Conservation (phyloP, 2,888 invertebrate species). For the Stenotaenia linearis region DNA sequence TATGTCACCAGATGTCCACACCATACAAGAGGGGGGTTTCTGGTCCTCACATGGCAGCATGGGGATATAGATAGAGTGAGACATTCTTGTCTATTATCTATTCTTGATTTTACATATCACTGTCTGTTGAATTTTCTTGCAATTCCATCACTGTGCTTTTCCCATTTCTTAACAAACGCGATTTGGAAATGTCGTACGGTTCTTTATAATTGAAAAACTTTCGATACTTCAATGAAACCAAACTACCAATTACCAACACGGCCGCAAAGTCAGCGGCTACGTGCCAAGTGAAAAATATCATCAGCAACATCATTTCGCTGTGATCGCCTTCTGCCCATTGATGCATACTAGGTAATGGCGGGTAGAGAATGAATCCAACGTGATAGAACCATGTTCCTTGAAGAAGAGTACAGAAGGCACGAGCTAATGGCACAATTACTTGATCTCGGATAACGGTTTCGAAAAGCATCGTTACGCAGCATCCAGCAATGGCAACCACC, state of each 20-base stretch:
- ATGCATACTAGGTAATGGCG: constrained; percentile 43
- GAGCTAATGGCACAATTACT: constrained; percentile 45
- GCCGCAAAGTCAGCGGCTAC: constrained; percentile 32
- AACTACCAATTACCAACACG: constrained; percentile 29
- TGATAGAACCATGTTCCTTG: constrained; percentile 55
- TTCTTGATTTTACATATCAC: too few species aligned
- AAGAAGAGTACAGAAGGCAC: constrained; percentile 48
- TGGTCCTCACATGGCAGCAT: too few species aligned
- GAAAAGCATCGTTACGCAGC: constrained; percentile 43
- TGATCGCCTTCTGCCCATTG: constrained; percentile 47
- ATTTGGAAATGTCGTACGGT: neutral
- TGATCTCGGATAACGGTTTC: constrained; percentile 47
- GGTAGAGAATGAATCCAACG: constrained; percentile 52
- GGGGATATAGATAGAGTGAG: too few species aligned
- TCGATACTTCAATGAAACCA: neutral
- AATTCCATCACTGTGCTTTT: neutral
- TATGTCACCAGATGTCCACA: too few species aligned
- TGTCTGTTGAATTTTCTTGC: too few species aligned
- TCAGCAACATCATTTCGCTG: constrained; percentile 49
- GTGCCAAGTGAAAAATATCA: constrained; percentile 42
- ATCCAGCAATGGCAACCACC: constrained; percentile 46
- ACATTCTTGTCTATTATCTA: too few species aligned
- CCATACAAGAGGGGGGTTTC: too few species aligned
- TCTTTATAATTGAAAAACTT: neutral
- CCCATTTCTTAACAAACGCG: neutral